Evolutionary conservation across 1,140 invertebrate genomes (phyloP).

Genomic region (Gyrodactylus bullatarudis): DNA sequence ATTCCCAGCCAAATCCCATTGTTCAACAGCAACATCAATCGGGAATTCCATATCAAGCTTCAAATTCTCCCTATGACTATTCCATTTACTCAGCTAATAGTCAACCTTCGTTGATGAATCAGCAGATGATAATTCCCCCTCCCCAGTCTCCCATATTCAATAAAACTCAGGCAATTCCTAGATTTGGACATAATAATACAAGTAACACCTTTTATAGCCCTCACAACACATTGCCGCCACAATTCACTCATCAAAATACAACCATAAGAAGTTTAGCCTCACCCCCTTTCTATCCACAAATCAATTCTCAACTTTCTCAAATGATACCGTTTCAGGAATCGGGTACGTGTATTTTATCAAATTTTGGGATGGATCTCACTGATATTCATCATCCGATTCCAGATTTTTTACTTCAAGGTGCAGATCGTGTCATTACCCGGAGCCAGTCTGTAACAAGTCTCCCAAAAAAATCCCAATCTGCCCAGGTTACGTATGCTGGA

Average conservation of each 20-base stretch:
- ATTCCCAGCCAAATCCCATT: too few relatives aligned
- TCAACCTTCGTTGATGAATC: too few relatives aligned
- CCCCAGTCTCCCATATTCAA: neutral
- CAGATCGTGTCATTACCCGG: neutral
- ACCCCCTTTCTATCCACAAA: neutral
- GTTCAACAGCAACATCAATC: too few relatives aligned
- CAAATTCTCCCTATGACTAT: too few relatives aligned
- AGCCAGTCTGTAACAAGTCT: neutral
- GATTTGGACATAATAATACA: too few relatives aligned
- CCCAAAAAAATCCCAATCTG: neutral
- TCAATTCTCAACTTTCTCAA: too few relatives aligned
- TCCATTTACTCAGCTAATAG: too few relatives aligned
- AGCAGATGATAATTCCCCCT: neutral
- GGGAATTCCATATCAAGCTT: too few relatives aligned
- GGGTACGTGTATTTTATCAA: neutral
- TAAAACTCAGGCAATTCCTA: neutral
- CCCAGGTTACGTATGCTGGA: neutral
- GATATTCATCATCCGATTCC: neutral
- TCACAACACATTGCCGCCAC: too few relatives aligned
- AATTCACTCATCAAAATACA: neutral
- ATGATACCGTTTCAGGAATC: neutral
- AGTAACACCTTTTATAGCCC: too few relatives aligned
- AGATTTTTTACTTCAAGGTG: neutral
- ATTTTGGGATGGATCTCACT: neutral
- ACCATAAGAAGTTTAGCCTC: neutral